phyloP scores from a whole-genome alignment of 2,888 invertebrate genomes.

The Ormyrus thymus region DNA sequence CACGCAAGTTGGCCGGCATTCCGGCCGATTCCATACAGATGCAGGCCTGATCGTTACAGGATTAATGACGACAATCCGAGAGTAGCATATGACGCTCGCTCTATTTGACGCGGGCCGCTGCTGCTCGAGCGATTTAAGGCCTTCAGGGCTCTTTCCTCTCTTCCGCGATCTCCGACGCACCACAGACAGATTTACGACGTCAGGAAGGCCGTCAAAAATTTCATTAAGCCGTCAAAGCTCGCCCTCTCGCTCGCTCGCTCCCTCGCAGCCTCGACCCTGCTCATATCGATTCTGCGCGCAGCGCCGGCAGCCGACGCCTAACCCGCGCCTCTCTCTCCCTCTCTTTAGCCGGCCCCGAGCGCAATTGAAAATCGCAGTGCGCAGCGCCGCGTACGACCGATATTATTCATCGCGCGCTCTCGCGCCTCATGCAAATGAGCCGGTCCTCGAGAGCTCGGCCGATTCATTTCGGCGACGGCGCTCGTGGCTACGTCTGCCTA shows the following conservation, averaged over 20 bases:
- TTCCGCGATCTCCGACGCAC: slow-evolving; percentile 11
- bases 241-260: slow-evolving; percentile 43
- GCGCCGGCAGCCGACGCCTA: slow-evolving; percentile 25
- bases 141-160: not conserved
- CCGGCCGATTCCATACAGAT: not conserved
- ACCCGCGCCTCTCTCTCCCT: not conserved
- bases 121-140: slow-evolving; percentile 18
- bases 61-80: slow-evolving; percentile 29
- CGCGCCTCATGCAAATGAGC: slow-evolving; percentile 21
- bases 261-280: slow-evolving; percentile 16
- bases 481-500: not conserved
- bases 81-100: slow-evolving; percentile 26
- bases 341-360: not conserved
- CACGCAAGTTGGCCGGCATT: not conserved
- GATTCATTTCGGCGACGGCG: slow-evolving; percentile 16
- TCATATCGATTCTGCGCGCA: slow-evolving; percentile 40
- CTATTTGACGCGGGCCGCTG: slow-evolving; percentile 3
- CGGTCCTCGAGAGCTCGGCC: not conserved
- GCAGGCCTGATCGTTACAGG: slow-evolving; percentile 22
- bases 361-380: slow-evolving; percentile 39
- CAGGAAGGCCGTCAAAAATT: slow-evolving; percentile 64
- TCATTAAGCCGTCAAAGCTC: slow-evolving; percentile 63
- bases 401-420: slow-evolving; percentile 45
- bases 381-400: not conserved
- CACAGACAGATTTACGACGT: slow-evolving; percentile 60